phyloP scores from a whole-genome alignment of 2,797 vertebrate genomes.

The Vireo griseus region DNA sequence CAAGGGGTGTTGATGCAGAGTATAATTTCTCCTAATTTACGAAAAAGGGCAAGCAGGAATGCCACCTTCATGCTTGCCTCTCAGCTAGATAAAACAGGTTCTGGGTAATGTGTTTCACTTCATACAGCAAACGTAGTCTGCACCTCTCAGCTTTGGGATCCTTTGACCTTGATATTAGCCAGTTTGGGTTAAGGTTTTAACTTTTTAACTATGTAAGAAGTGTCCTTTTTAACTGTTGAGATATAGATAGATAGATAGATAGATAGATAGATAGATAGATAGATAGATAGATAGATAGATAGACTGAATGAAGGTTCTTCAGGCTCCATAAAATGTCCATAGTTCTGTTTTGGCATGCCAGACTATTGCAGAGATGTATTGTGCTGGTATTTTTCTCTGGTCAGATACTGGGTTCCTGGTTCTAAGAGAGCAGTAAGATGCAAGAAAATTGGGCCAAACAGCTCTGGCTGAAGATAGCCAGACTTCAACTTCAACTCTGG shows the following conservation, averaged over 20 bases:
- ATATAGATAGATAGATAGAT: too few relatives aligned
- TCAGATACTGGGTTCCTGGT: accelerated
- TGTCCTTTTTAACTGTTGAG: not conserved
- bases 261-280: too few relatives aligned
- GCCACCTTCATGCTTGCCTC: not conserved
- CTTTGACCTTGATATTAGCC: not conserved
- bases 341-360: not conserved
- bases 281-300: too few relatives aligned
- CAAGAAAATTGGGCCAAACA: accelerated
- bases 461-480: not conserved
- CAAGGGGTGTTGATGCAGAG: not conserved
- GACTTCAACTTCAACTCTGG: too few relatives aligned
- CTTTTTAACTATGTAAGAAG: not conserved
- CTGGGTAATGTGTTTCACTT: not conserved
- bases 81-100: not conserved
- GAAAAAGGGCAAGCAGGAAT: not conserved
- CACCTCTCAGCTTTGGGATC: not conserved
- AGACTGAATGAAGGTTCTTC: not conserved
- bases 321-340: not conserved
- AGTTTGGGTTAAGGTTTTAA: not conserved
- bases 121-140: not conserved
- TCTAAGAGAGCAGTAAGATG: not conserved
- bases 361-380: not conserved
- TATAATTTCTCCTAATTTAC: not conserved
- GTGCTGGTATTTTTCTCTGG: not conserved